phyloP scores from a whole-genome alignment of 2,888 invertebrate species.

The Bombylius discolor region DNA sequence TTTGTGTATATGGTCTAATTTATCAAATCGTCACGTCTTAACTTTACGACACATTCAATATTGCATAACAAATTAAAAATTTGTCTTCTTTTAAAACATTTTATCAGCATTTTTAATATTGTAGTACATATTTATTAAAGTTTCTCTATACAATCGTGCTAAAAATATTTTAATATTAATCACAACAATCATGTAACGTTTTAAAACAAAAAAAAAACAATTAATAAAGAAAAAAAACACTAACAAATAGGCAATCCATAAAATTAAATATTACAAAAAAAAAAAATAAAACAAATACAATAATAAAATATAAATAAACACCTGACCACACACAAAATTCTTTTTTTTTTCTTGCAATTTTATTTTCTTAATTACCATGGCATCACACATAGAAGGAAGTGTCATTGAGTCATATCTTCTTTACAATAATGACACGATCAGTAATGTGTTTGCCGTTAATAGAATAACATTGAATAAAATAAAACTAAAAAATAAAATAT shows the following conservation, averaged over 20 bases:
- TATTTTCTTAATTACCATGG: neutral
- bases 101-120: no score
- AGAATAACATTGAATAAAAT: no score
- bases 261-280: no score
- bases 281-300: no score
- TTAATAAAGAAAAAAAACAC: no score
- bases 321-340: neutral
- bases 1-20: neutral
- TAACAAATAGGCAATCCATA: no score
- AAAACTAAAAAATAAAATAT: no score
- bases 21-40: conserved; percentile 11
- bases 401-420: neutral
- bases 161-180: neutral
- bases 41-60: conserved; percentile 11
- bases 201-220: no score
- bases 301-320: neutral
- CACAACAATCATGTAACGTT: neutral
- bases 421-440: no score
- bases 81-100: neutral
- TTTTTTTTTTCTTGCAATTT: neutral
- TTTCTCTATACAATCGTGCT: neutral
- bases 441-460: no score
- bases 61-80: conserved; percentile 12
- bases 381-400: neutral
- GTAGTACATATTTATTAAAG: neutral